Evolutionary conservation across 2,888 invertebrate species (phyloP), one percentile per base, ranked within the genome.

Genomic region (Ophion obscuratus): DNA sequence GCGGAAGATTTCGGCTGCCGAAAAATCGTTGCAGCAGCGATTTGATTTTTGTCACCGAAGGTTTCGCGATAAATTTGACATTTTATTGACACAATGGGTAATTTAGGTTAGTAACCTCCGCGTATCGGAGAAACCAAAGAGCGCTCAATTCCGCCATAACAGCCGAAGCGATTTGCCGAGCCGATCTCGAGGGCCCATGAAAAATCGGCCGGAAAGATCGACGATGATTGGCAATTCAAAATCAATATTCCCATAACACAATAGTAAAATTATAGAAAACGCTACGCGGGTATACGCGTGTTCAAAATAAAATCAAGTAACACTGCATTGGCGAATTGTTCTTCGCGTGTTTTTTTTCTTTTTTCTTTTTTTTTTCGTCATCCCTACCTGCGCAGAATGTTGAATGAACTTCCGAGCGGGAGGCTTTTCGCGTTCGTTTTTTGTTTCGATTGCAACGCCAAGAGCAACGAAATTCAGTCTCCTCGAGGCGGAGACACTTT

Each of bases 331-430:
- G 57, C 36, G 24, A 80, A 74, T 81, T 81, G 73, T 73, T 81
- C 64, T 40, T 57, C 14, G 53, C 53, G 4, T 27, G 24, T 10
- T 31, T 47, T 14, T 1, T 47, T 47, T 47, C 10, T 2, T 11
- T 9, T 70, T 27, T 27, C 24, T 10, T 31, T 20, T 64, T 66
- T 59, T 57, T 53, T 66, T 47, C 20, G 76, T 47, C n/a, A 40
- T 17, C 57, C 9, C 88, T 88, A 91, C 92, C 86, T 90, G 88
- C 62, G 78, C 81, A 27, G 89, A 87, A 62, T 88, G 76, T 40
- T 89, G 88, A 66, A 91, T 71, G 61, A 92, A 88, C 79, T 92
- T 91, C 92, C 92, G 92, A 20, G 91, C 91, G 6, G 90, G 81
- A 17, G 91, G 88, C 70, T 89, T 89, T 14, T 77, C 74, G 31